Evolutionary conservation across 2,888 invertebrate genomes (phyloP).

Genomic region (Venusia cambrica): DNA sequence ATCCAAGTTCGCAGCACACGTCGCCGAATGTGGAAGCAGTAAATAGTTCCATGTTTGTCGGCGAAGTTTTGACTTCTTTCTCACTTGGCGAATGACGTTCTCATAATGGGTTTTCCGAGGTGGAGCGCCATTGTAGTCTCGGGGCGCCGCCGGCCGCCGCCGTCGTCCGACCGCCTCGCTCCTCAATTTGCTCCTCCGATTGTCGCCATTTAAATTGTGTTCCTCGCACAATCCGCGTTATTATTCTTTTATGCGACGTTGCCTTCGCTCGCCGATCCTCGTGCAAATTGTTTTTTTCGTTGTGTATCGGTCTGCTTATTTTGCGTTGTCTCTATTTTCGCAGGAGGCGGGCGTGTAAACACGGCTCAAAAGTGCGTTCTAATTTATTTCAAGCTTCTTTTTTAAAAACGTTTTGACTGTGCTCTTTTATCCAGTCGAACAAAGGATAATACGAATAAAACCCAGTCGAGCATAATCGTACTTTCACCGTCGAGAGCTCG

Average conservation of each 20-base stretch:
- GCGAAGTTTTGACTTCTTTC: conserved; percentile 72
- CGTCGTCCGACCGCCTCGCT: conserved; percentile 41
- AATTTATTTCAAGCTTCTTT: conserved; percentile 67
- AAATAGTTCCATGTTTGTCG: conserved; percentile 72
- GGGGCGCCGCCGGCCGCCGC: conserved; percentile 45
- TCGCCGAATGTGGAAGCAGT: conserved; percentile 68
- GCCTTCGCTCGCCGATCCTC: conserved; percentile 36
- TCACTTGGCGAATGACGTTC: conserved; percentile 64
- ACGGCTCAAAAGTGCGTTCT: conserved; percentile 63
- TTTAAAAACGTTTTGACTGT: conserved; percentile 60
- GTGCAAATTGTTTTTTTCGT: conserved; percentile 52
- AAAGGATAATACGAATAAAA: conserved; percentile 72
- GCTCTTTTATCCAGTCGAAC: conserved; percentile 67
- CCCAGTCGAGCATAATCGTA: conserved; percentile 69
- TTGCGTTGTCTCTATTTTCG: conserved; percentile 55
- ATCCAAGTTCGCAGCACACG: conserved; percentile 69
- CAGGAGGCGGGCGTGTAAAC: conserved; percentile 57
- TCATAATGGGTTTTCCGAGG: conserved; percentile 61
- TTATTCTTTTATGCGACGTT: conserved; percentile 58
- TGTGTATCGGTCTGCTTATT: conserved; percentile 47
- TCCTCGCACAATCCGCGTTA: conserved; percentile 61
- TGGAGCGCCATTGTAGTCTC: conserved; percentile 47
- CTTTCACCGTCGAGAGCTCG: conserved; percentile 53
- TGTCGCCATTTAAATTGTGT: conserved; percentile 72
- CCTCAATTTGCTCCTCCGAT: conserved; percentile 53